Base-by-base conservation (phyloP, 2,797 vertebrate species). In the Lepus oiostolus region DNA sequence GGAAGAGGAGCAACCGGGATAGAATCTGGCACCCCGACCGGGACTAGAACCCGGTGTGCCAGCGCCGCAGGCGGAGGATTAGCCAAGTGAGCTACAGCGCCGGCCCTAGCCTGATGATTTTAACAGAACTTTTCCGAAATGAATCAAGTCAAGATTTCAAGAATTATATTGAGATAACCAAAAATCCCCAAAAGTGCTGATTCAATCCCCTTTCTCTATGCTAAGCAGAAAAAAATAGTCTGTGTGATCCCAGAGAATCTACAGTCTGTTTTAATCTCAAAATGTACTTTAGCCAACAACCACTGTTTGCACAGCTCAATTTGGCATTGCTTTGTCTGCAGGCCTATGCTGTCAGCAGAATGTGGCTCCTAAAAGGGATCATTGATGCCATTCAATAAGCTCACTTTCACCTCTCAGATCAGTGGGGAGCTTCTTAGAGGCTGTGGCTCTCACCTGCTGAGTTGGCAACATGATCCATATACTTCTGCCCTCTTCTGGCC, bases 401-500 rank as follows among this genome's bases (percentile, higher is more conserved):
- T 92, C 47, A 50, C n/a, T 38, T 94, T 85, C 4, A 62, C 26
- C 13, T 87, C 50, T 88, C 11, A 32, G 0, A 13, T 35, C 38
- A 38, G 13, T 4, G 16, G 12, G n/a, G 70, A 75, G 67, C 82
- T 82, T 83, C 50, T 32, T 63, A 4, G 32, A 79, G 58, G 2
- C 28, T 32, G 21, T n/a, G 82, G n/a, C 8, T 60, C 38, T 42
- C 63, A 8, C 24, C 75, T 63, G 58, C 38, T 68, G 19, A 35
- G 35, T 70, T 81, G 19, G 65, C n/a, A 70, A 0, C 42, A 9
- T 77, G 83, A 28, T 1, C 7, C 0, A 54, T 68, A 10, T n/a
- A 4, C 26, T 24, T 88, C 83, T 89, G 42, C 96, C 93, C 96
- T 93, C 95, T 96, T 2, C 60, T 96, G 96, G 93, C 80, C 65